Percentiles rank a stretch among this genome's conserved stretches.
Conservation (phyloP, 1,140 invertebrate genomes). For the Drosophila watanabei region DNA sequence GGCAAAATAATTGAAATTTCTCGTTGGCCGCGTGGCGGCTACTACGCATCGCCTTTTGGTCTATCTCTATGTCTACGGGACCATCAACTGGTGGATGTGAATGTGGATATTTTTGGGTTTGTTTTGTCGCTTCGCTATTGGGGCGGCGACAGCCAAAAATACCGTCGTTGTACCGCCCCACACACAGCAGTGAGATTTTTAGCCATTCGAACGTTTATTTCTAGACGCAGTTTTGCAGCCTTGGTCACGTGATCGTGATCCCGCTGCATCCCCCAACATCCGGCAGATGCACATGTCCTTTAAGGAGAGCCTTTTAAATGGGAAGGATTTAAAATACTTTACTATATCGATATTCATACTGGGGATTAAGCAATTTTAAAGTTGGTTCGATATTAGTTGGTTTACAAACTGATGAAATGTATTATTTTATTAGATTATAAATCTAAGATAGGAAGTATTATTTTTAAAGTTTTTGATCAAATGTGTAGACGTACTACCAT, state of each 20-base stretch:
- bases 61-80: constrained; percentile 22
- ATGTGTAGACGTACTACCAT: too few species aligned
- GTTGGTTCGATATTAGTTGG: background rate
- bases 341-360: background rate
- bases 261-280: constrained; percentile 10
- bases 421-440: background rate
- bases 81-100: constrained; percentile 42
- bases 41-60: constrained; percentile 58
- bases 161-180: constrained; percentile 33
- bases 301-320: background rate
- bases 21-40: constrained; percentile 49
- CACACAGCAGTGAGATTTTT: constrained; percentile 43
- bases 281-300: constrained; percentile 17
- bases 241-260: constrained; percentile 45
- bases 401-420: background rate
- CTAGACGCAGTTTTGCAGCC: constrained; percentile 37
- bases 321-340: background rate
- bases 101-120: constrained; percentile 60
- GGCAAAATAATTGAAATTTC: constrained; percentile 64
- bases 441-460: background rate
- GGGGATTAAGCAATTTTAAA: background rate
- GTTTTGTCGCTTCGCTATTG: constrained; percentile 48
- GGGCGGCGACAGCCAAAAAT: constrained; percentile 64
- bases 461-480: too few species aligned
- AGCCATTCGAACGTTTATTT: constrained; percentile 32